These are phyloP conservation scores for Actenoides lindsayi DNA, from an alignment of 2,113 vertebrate species.

Conservation along the genomic window DNA sequence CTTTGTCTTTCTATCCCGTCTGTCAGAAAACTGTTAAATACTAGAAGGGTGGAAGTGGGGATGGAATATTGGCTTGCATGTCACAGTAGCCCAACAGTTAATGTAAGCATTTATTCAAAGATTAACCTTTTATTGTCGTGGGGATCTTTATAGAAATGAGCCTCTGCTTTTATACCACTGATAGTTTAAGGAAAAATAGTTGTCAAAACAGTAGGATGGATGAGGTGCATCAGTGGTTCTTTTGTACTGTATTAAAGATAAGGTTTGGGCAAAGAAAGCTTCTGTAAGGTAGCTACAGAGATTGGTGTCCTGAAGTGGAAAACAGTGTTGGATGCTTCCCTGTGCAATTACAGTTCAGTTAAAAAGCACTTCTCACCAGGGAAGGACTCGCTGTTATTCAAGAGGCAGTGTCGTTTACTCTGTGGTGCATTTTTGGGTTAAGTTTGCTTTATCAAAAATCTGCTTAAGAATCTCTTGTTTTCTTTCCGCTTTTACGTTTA, in stretches of 20 bases:
- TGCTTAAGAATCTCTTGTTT: conserved; percentile 29
- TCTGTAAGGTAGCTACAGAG: not conserved
- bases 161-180: not conserved
- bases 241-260: not conserved
- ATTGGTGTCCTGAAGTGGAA: not conserved
- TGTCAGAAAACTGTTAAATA: not conserved
- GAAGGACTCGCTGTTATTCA: not conserved
- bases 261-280: not conserved
- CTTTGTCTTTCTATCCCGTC: not conserved
- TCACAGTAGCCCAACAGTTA: not conserved
- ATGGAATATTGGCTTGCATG: not conserved
- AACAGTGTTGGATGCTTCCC: not conserved
- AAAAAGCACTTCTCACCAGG: not conserved
- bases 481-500: not conserved
- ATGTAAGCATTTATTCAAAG: not conserved
- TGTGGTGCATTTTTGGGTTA: not conserved
- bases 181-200: not conserved
- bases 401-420: not conserved
- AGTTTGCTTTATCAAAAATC: not conserved
- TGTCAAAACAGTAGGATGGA: not conserved
- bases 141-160: not conserved
- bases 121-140: not conserved
- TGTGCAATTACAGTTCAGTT: not conserved
- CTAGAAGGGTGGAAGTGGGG: not conserved
- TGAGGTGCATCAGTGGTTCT: not conserved